Evolutionary conservation across 92 coral and sea anemone species (phyloP), one percentile per base, ranked within the genome.

Genomic region (Bergia puertoricense): DNA sequence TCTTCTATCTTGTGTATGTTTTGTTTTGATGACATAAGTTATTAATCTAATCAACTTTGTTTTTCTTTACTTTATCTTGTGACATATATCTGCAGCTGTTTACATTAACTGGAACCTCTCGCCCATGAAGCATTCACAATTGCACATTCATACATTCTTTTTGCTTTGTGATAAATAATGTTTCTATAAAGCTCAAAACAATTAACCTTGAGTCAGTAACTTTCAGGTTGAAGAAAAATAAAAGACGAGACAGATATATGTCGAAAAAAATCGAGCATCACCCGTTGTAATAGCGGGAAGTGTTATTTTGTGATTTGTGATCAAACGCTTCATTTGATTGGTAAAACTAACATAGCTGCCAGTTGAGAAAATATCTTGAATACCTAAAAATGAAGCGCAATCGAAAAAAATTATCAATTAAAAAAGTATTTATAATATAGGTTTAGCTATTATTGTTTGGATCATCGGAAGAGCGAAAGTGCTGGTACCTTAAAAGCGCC

Each of bases 61-160:
- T 20, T 62, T 76, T 14, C 15, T 30, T 16, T 11, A 30, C 15
- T 62, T 20, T 20, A 37, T 1, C 18, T 22, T 59, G 30, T 8
- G 59, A 8, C 18, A 54, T 54, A 18, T 3, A 54, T 54, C 15
- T 10, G 18, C 10, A 15, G 14, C 57, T 8, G 14, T 54, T 54
- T 2, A 10, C 59, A 46, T 46, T 46, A 46, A 46, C 8, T 13
- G 14, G 1, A 54, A 18, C 14, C 59, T 1, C 59, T 54, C 36
- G 44, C 45, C 2, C 77, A 48, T 46, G 18, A 22, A 67, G 48
- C 87, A 46, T 37, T 71, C 67, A 71, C 30, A 50, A 22, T 18
- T 84, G 87, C 87, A 84, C 79, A 71, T 84, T 43, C 87, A 69
- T 11, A 46, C 87, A 22, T 71, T 71, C 66, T 8, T 15, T 45